phyloP scores from a whole-genome alignment of 1,140 invertebrate genomes.

The Lethocerus indicus region DNA sequence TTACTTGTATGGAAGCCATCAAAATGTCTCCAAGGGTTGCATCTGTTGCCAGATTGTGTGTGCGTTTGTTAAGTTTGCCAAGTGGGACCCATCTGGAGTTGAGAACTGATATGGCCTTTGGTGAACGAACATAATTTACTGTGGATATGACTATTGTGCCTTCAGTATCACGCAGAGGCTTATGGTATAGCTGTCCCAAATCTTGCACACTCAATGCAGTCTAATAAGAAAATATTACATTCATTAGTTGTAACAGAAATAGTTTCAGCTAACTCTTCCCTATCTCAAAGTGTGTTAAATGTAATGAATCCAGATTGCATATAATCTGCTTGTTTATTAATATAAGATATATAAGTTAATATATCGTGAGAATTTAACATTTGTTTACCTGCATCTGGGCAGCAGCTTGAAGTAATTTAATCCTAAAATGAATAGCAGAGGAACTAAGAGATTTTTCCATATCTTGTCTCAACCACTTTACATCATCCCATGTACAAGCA shows the following conservation, averaged over 20 bases:
- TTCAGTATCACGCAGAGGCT: conserved; percentile 68
- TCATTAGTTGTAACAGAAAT: neutral
- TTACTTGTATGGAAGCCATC: conserved; percentile 58
- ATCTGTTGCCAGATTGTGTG: conserved; percentile 36
- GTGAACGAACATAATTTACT: conserved; percentile 65
- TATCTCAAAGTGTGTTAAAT: too few species aligned
- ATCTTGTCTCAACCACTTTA: conserved; percentile 70
- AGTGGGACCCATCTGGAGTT: conserved; percentile 81
- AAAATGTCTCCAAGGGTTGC: conserved; percentile 63
- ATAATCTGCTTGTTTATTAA: too few species aligned
- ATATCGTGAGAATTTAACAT: neutral
- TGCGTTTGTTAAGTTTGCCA: conserved; percentile 46
- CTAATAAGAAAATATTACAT: conserved; percentile 25
- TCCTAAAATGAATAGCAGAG: conserved; percentile 71
- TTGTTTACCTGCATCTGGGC: conserved; percentile 74
- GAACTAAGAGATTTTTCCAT: conserved; percentile 87
- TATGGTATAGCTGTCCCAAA: conserved; percentile 81
- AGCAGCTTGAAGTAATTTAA: conserved; percentile 78
- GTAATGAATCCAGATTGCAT: too few species aligned
- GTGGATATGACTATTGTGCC: conserved; percentile 82
- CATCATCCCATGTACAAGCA: conserved; percentile 89
- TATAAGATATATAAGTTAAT: too few species aligned
- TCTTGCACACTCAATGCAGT: conserved; percentile 76
- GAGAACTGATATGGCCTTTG: conserved; percentile 65
- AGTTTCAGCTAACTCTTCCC: too few species aligned